A percentile compares a stretch with the other conserved stretches of the same genome.
Conservation (phyloP, 2,888 invertebrate species). For the Ecliptopera silaceata region DNA sequence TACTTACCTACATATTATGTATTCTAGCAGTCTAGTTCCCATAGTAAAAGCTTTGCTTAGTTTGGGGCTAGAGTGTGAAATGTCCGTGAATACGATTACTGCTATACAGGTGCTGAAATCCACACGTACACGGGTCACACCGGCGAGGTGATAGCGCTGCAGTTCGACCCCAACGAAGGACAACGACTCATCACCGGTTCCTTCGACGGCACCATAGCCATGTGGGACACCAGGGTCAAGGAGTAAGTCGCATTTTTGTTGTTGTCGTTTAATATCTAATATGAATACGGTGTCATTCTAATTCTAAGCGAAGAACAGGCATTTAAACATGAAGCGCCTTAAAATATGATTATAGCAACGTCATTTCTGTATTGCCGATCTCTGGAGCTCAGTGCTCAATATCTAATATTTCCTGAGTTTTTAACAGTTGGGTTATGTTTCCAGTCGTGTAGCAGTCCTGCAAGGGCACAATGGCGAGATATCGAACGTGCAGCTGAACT, state of each 20-base stretch:
- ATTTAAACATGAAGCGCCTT: too few species aligned
- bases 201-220: conserved; percentile 88
- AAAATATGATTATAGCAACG: too few species aligned
- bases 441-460: conserved; percentile 82
- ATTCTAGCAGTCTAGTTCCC: too few species aligned
- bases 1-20: too few species aligned
- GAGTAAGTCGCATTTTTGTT: conserved; percentile 72
- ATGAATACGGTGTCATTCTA: too few species aligned
- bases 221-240: conserved; percentile 88
- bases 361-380: too few species aligned
- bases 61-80: too few species aligned
- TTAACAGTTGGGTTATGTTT: neutral
- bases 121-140: conserved; percentile 86
- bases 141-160: conserved; percentile 89
- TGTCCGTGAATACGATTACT: neutral
- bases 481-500: conserved; percentile 87
- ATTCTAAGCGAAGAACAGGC: too few species aligned
- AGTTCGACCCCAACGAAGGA: conserved; percentile 87
- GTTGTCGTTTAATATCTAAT: too few species aligned
- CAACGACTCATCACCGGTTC: conserved; percentile 89
- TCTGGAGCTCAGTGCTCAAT: too few species aligned
- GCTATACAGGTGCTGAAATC: conserved; percentile 81
- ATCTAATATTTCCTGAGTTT: too few species aligned
- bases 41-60: too few species aligned
- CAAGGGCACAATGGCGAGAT: conserved; percentile 86